Evolutionary conservation across 2,113 vertebrate genomes (phyloP).

Genomic region (human): GRCh38 chr11:30774501-30775000

Average conservation of each 20-base stretch:
- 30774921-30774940: constrained; percentile 93
- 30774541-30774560: constrained; percentile 45
- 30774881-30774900: constrained; percentile 98
- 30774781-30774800: constrained; percentile 99
- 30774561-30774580: neutral
- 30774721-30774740: constrained; percentile 93
- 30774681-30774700: constrained; percentile 88
- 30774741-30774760: constrained; percentile 92
- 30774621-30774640: constrained; percentile 41
- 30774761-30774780: constrained; percentile 93
- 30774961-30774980: constrained; percentile 99
- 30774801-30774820: constrained; percentile 99
- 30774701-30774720: constrained; percentile 91
- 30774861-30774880: constrained; percentile 99
- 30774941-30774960: constrained; percentile 92
- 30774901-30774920: constrained; percentile 95
- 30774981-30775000: constrained; percentile 99
- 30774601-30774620: neutral
- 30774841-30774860: constrained; percentile 98
- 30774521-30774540: neutral
- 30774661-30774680: constrained; percentile 81
- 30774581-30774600: neutral
- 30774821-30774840: constrained; percentile 99
- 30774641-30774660: constrained; percentile 83
- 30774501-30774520: neutral